phyloP scores from a whole-genome alignment of 2,113 vertebrate species.

The Cervus canadensis region DNA sequence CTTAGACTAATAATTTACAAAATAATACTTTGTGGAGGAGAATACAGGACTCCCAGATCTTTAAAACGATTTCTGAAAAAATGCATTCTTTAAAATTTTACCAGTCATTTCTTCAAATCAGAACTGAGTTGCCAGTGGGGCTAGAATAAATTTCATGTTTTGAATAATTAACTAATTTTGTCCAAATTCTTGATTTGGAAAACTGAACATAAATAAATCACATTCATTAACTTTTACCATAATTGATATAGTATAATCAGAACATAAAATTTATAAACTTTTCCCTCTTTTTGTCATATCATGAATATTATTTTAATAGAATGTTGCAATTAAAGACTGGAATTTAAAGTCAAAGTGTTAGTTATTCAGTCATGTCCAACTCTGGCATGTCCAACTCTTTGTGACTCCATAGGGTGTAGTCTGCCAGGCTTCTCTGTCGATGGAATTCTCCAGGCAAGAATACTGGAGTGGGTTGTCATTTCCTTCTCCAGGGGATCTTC shows the following conservation, averaged over 20 bases:
- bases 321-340: not conserved
- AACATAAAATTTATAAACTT: not conserved
- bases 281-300: not conserved
- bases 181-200: constrained; percentile 1
- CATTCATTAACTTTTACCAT: not conserved
- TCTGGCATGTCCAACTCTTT: not conserved
- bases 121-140: not conserved
- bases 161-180: not conserved
- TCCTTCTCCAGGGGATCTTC: not conserved
- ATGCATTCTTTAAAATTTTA: not conserved
- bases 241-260: not conserved
- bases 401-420: not conserved
- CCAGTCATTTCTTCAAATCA: not conserved
- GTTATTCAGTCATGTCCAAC: not conserved
- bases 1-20: not conserved
- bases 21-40: not conserved
- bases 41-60: not conserved
- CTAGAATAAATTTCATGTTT: not conserved
- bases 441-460: not conserved
- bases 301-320: not conserved
- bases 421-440: not conserved
- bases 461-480: not conserved
- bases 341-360: not conserved
- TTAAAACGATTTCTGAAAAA: not conserved
- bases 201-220: constrained; percentile 2